phyloP scores from a whole-genome alignment of 2,888 invertebrate species.

The Mellilla xanthometata region DNA sequence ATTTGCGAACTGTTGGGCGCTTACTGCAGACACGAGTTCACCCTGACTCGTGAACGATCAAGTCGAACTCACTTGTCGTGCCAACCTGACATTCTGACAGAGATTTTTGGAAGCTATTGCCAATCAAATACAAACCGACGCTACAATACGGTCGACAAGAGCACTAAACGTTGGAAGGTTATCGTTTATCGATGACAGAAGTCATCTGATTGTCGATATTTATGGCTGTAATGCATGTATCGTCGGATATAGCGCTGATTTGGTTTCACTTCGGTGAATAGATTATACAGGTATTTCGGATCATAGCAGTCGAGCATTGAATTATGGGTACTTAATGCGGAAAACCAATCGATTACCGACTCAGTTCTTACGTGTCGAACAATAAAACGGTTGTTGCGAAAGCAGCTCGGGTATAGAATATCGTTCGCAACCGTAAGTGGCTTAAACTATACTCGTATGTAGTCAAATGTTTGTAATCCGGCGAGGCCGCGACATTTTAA shows the following conservation, averaged over 20 bases:
- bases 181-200: slow-evolving; percentile 24
- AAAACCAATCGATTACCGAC: slow-evolving; percentile 4
- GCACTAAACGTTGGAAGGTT: slow-evolving; percentile 22
- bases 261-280: slow-evolving; percentile 1
- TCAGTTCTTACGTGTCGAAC: slow-evolving; percentile 1
- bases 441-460: slow-evolving; percentile 56
- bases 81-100: slow-evolving; percentile 14
- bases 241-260: slow-evolving; percentile 5
- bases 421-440: slow-evolving; percentile 36
- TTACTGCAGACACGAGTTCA: slow-evolving; percentile 35
- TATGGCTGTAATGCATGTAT: slow-evolving; percentile 17
- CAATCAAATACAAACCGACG: slow-evolving; percentile 25
- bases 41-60: slow-evolving; percentile 39
- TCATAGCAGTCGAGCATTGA: neutral
- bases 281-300: slow-evolving; percentile 1
- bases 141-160: slow-evolving; percentile 25
- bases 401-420: neutral
- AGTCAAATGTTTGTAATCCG: slow-evolving; percentile 77
- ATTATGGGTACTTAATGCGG: neutral
- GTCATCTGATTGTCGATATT: slow-evolving; percentile 20
- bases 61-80: slow-evolving; percentile 26
- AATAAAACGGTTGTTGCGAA: slow-evolving; percentile 6
- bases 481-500: slow-evolving; percentile 80
- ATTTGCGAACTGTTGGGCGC: slow-evolving; percentile 37
- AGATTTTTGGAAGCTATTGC: slow-evolving; percentile 21